Evolutionary conservation across 2,888 invertebrate species (phyloP).

Genomic region (Pyralis farinalis): DNA sequence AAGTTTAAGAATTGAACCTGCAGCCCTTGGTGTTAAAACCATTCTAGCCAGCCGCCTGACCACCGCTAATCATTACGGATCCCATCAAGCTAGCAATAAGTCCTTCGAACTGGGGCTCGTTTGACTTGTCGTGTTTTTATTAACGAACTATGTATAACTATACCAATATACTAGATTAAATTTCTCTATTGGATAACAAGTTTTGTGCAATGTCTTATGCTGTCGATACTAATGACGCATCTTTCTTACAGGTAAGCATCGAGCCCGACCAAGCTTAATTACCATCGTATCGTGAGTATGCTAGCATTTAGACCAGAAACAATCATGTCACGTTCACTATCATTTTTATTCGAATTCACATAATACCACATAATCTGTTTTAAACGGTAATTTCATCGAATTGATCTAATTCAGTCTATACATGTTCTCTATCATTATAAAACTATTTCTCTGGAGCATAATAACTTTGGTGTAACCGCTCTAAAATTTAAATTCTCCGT

Average conservation of each 20-base stretch:
- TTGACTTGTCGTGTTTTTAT: no score
- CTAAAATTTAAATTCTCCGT: no score
- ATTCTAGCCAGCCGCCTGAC: no score
- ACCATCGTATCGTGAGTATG: conserved; percentile 7
- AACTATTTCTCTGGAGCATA: conserved; percentile 30
- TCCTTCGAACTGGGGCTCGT: no score
- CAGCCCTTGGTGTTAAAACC: no score
- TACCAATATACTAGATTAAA: no score
- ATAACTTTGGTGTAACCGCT: conserved; percentile 13
- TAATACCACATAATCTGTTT: conserved; percentile 23
- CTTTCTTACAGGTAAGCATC: conserved; percentile 48
- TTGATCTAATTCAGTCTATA: conserved; percentile 33
- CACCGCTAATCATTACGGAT: no score
- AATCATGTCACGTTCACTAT: conserved; percentile 10
- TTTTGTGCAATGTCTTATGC: conserved; percentile 5
- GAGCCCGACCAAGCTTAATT: conserved; percentile 2
- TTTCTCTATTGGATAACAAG: neutral
- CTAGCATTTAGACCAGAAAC: conserved; percentile 4
- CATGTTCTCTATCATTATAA: conserved; percentile 19
- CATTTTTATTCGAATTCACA: conserved; percentile 19
- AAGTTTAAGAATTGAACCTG: no score
- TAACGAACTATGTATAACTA: no score
- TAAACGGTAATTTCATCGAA: conserved; percentile 46
- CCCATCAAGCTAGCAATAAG: no score
- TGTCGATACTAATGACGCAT: conserved; percentile 11